These are phyloP conservation scores for Caranx melampygus DNA, from an alignment of 2,113 vertebrate species.

Conservation along the genomic window DNA sequence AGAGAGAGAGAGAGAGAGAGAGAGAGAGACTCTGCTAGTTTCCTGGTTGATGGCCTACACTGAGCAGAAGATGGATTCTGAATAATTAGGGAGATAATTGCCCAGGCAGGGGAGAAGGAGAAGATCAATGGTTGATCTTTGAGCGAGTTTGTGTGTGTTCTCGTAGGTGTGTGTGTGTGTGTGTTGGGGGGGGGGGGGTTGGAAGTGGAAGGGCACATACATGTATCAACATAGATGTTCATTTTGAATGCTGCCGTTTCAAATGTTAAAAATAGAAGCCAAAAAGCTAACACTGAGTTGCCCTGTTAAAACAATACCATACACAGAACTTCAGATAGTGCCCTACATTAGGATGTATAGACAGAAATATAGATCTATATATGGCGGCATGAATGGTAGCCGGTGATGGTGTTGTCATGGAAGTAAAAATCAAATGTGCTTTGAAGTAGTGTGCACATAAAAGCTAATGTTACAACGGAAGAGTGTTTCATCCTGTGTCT, in stretches of 20 bases:
- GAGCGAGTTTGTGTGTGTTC: constrained; percentile 46
- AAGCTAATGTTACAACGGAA: constrained; percentile 29
- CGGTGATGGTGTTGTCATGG: background rate
- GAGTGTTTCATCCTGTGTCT: constrained; percentile 54
- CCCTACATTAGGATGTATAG: constrained; percentile 18
- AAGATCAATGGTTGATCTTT: constrained; percentile 82
- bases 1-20: too few species aligned
- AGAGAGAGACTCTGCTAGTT: constrained; percentile 59
- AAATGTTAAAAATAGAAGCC: constrained; percentile 12
- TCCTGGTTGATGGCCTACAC: constrained; percentile 68
- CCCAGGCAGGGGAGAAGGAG: constrained; percentile 70
- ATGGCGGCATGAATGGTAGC: background rate
- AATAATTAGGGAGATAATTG: constrained; percentile 85
- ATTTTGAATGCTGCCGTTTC: constrained; percentile 36
- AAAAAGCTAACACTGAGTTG: background rate
- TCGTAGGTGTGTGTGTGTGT: constrained; percentile 15
- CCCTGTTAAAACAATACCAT: background rate
- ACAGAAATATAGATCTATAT: constrained; percentile 1
- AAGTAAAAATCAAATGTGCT: constrained; percentile 35
- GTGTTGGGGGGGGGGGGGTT: constrained; percentile 21
- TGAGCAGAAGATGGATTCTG: constrained; percentile 80
- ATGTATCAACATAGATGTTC: constrained; percentile 50
- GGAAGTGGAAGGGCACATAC: constrained; percentile 37
- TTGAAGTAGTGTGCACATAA: constrained; percentile 47
- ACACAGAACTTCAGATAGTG: background rate